Evolutionary conservation across 2,113 vertebrate species (phyloP).

Genomic region (Hydrolagus affinis): DNA sequence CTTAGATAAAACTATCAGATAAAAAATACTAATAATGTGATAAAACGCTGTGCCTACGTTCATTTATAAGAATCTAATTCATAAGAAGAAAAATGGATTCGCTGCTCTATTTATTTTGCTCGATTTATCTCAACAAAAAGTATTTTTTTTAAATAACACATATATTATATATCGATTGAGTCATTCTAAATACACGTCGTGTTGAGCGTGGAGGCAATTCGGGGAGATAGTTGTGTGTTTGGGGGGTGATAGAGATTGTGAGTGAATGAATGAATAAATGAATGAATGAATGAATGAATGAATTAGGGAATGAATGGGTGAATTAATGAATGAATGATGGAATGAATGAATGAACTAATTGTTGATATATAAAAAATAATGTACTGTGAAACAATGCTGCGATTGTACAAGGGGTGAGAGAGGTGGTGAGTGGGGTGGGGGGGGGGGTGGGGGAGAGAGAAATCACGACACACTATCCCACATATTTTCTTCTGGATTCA

Average conservation of each 20-base stretch:
- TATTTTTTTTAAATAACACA: no score
- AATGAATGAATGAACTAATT: not conserved
- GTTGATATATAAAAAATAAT: constrained; percentile 14
- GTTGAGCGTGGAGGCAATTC: not conserved
- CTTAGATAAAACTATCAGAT: not conserved
- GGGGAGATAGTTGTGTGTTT: no score
- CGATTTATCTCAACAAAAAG: no score
- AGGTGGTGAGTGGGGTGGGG: no score
- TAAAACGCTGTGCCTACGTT: no score
- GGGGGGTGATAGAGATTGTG: no score
- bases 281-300: not conserved
- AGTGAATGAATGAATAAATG: not conserved
- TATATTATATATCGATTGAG: no score
- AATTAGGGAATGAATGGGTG: not conserved
- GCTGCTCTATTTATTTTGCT: no score
- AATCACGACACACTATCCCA: not conserved
- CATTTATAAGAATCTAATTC: no score
- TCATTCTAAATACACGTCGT: not conserved
- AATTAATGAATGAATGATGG: not conserved
- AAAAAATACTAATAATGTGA: no score
- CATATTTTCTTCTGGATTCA: not conserved
- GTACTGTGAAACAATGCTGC: not conserved
- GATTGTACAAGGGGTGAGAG: not conserved
- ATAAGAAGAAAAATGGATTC: no score
- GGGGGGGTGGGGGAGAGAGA: no score